Evolutionary conservation across 2,888 invertebrate species (phyloP).

Genomic region (Allophyes oxyacanthae): DNA sequence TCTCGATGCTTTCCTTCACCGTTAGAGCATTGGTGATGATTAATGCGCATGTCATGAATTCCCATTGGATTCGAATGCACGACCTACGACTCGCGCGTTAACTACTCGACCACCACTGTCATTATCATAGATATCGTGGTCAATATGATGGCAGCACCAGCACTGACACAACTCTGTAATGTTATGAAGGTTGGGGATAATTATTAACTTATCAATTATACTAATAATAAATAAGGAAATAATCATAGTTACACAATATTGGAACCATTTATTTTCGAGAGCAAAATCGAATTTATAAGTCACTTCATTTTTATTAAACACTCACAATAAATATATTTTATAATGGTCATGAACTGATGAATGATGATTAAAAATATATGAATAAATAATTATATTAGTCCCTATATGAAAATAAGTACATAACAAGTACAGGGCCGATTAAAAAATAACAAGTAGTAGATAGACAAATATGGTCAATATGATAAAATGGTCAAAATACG

Average conservation of each 20-base stretch:
- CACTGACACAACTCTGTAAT: too few relatives aligned
- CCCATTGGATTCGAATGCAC: too few relatives aligned
- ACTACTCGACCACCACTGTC: too few relatives aligned
- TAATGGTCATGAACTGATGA: conserved; percentile 17
- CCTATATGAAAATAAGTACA: conserved; percentile 25
- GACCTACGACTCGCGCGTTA: too few relatives aligned
- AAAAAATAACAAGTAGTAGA: conserved; percentile 1
- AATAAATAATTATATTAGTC: conserved; percentile 16
- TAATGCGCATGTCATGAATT: too few relatives aligned
- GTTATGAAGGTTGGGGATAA: neutral
- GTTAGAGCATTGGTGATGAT: too few relatives aligned
- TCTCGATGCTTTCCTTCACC: too few relatives aligned
- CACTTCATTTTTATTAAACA: conserved; percentile 86
- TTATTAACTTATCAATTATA: conserved; percentile 50
- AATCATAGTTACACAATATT: conserved; percentile 28
- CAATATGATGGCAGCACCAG: too few relatives aligned
- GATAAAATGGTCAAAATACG: conserved; percentile 7
- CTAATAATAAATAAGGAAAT: conserved; percentile 47
- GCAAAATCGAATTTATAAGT: conserved; percentile 76
- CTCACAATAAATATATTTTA: conserved; percentile 42
- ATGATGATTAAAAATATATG: conserved; percentile 26
- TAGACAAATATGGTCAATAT: conserved; percentile 3
- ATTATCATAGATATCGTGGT: too few relatives aligned
- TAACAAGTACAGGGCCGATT: conserved; percentile 36
- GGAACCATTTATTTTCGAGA: conserved; percentile 74